Evolutionary conservation across 2,888 invertebrate genomes (phyloP), one percentile per base, ranked within the genome.

Genomic region (Machimus atricapillus): DNA sequence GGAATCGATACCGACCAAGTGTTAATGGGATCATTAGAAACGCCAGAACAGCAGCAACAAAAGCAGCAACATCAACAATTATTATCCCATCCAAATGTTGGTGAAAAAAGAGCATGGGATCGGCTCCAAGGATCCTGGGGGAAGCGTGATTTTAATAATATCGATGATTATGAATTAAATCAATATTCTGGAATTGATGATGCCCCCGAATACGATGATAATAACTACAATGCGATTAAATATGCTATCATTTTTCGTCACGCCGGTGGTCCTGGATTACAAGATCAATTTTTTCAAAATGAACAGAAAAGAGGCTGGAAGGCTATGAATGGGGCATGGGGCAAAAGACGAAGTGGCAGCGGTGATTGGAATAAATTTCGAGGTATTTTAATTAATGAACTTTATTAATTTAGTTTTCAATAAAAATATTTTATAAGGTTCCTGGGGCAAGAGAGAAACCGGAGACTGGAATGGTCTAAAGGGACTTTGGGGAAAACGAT

Each of bases 401-500:
- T 78, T 78, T 87, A 74, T n/a, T 76, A 27, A 79, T 87, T 83
- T 88, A 86, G 86, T 81, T 66, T 73, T 76, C 37, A 27, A 37
- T 37, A 34, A 34, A 34, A 7, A 34, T 23, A 9, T 73, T 16
- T 31, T 56, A 16, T 19, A 93, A 95, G 95, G 96, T 90, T 94
- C 95, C 91, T 96, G 96, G 95, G 96, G 95, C 91, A 96, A 96
- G 93, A 94, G 96, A 88, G 96, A 96, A 90, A 95, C 96, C 14
- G 95, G 95, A 40, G 12, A 40, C 91, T 96, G 96, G 96, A 96
- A 95, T 91, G 96, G 96, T 91, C 93, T 96, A 90, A 95, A 96
- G 92, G 96, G 96, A 88, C 94, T 96, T 92, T 96, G 96, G 96
- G 96, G 96, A 90, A 96, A 96, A 92, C 94, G 96, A 88, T 89